Conservation (phyloP, 2,888 invertebrate genomes). For the Idaea biselata region DNA sequence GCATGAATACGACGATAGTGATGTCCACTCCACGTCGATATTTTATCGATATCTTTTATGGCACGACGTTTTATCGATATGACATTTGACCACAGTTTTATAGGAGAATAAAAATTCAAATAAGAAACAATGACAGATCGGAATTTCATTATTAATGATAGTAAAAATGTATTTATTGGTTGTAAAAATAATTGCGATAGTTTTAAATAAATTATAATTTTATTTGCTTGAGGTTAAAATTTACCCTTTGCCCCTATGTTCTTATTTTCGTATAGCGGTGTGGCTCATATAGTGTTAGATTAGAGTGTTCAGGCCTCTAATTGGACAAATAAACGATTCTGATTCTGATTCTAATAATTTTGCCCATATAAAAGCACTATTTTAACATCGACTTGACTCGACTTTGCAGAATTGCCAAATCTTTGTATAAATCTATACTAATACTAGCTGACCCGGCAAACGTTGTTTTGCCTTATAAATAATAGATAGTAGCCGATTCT, state of each 20-base stretch:
- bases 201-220: not conserved
- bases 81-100: slow-evolving; percentile 1
- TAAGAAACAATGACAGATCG: not conserved
- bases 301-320: too few relatives aligned
- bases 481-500: too few relatives aligned
- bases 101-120: not conserved
- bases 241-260: not conserved
- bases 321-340: too few relatives aligned
- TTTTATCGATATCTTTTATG: slow-evolving; percentile 9
- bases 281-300: too few relatives aligned
- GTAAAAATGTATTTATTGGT: not conserved
- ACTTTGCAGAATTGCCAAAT: too few relatives aligned
- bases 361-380: too few relatives aligned
- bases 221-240: not conserved
- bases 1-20: slow-evolving; percentile 12
- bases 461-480: too few relatives aligned
- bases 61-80: not conserved
- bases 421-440: too few relatives aligned
- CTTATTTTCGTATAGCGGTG: too few relatives aligned
- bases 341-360: too few relatives aligned
- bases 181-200: not conserved
- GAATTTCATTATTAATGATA: not conserved
- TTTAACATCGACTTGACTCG: too few relatives aligned
- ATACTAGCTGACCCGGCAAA: too few relatives aligned
- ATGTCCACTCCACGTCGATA: not conserved